Evolutionary conservation across 2,888 invertebrate species (phyloP), one percentile per base, ranked within the genome.

Genomic region (Halictus ligatus): DNA sequence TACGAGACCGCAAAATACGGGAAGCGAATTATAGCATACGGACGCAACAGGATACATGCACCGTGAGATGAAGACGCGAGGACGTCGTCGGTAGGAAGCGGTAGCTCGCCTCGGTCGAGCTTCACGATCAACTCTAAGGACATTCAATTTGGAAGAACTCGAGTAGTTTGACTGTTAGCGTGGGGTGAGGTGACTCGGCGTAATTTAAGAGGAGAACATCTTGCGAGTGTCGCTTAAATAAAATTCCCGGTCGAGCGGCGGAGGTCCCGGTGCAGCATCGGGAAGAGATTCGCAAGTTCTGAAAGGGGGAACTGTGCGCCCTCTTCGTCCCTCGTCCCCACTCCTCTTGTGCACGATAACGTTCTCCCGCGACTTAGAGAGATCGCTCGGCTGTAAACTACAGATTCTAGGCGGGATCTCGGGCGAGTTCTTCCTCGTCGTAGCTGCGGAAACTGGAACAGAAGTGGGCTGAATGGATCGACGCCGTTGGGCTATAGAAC

Each of bases 351-450:
- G 43, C 54, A 40, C 78, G 78, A 83, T 85, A 83, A 83, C 72
- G 48, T 73, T 60, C 69, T 2, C 8, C 75, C 12, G n/a, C 72
- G 78, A 77, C 75, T 81, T 74, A 40, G 73, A 67, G 67, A 80
- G 75, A 79, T 80, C 84, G 79, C n/a, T 79, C 73, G 73, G 29
- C 46, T 58, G 85, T 85, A 73, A 85, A 85, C 72, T 67, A 60
- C 73, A 77, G 76, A 85, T 76, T 85, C 79, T 69, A 43, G 46
- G 40, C 64, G 60, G 35, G 77, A 54, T 72, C 40, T 12, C 46
- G 29, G 78, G 73, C 60, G 29, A 72, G 83, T 83, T 78, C 50
- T 64, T 29, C 29, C 29, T 15, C 15, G 64, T 18, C 64, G 64
- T 15, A 18, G 64, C 64, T 29, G 40, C 13, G 71, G 67, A 81